phyloP scores from a whole-genome alignment of 2,113 vertebrate species.

The Gnathonemus longibarbis region DNA sequence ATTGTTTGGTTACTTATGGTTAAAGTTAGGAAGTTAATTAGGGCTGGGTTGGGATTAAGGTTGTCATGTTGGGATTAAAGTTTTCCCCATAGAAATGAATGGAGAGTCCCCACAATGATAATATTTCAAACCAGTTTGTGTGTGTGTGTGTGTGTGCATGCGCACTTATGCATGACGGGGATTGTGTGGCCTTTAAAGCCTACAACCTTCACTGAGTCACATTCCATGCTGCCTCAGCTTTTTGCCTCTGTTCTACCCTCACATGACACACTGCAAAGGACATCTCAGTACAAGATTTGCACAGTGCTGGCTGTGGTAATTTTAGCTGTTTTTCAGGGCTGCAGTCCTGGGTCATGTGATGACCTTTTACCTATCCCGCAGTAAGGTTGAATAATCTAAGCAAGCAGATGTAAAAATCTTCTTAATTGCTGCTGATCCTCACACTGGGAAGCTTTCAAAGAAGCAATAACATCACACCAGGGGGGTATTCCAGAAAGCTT shows the following conservation, averaged over 20 bases:
- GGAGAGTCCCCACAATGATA: too few relatives aligned
- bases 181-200: not conserved
- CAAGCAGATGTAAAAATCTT: not conserved
- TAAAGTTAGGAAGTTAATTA: too few relatives aligned
- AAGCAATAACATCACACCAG: not conserved
- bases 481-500: too few relatives aligned
- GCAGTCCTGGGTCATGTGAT: not conserved
- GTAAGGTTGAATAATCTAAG: not conserved
- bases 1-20: too few relatives aligned
- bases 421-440: not conserved
- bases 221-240: not conserved
- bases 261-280: not conserved
- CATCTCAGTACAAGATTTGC: not conserved
- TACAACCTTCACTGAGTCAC: slow-evolving; percentile 4
- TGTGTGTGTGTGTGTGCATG: too few relatives aligned
- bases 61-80: too few relatives aligned
- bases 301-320: not conserved
- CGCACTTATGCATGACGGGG: not conserved
- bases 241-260: not conserved
- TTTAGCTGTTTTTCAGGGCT: not conserved
- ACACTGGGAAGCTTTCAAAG: not conserved
- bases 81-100: too few relatives aligned
- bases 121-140: too few relatives aligned
- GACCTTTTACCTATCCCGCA: not conserved
- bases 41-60: too few relatives aligned